Base-by-base conservation (phyloP, 2,888 invertebrate genomes). In the Mactromeris polynyma region DNA sequence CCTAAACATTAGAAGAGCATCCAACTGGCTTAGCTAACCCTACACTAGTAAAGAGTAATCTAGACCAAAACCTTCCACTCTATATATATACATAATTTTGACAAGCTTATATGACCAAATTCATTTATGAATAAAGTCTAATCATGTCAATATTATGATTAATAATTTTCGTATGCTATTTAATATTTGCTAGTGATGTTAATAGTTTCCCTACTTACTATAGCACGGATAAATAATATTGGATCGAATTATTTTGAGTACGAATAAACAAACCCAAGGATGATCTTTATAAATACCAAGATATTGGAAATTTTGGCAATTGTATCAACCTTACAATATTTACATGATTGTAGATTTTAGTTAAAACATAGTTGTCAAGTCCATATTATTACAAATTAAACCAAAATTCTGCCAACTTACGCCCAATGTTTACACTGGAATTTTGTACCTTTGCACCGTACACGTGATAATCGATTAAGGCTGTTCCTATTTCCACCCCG, bases 391-490 rank as follows among this genome's bases (percentile, higher is more conserved):
- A 58, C n/a, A n/a, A n/a, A 58, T n/a, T 2, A 2, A n/a, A 1
- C 4, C 11, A 58, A n/a, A n/a, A n/a, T 58, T 58, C 7, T 9
- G n/a, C 4, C 6, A 4, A 58, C 58, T 58, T 58, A 58, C 58
- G 2, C 21, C 2, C 7, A 7, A 54, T 6, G 14, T 3, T 0
- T 9, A 11, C 19, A 11, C 4, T 33, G 33, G 69, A 69, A 17
- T 33, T 69, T 51, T 83, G 6, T 42, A 81, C 86, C 6, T 21
- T 33, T 26, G 80, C 87, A 87, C 89, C 86, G 84, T 40, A 77
- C 86, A 86, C 81, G 89, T 89, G 89, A 89, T 33, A 78, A 33
- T 79, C 21, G 31, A 64, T 69, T 73, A 81, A 31, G 69, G 86
- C 89, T 84, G 21, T 86, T 89, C 51, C 26, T 17, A 17, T 21